phyloP scores from a whole-genome alignment of 2,797 vertebrate species.

The Australoheros facetus region DNA sequence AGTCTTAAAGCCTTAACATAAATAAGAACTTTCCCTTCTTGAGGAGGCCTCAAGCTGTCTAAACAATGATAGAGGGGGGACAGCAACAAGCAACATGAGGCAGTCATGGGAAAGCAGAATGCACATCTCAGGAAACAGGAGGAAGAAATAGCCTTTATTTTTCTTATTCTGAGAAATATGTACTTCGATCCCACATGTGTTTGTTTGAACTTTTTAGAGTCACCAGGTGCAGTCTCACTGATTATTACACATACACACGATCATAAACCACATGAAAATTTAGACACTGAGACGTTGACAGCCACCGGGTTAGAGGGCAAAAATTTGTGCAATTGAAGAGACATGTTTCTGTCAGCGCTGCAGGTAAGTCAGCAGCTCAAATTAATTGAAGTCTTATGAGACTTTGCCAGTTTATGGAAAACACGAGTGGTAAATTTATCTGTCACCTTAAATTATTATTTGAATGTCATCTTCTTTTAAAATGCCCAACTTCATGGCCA shows the following conservation, averaged over 20 bases:
- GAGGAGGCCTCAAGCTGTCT: conserved; percentile 89
- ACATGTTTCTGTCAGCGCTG: neutral
- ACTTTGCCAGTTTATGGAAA: neutral
- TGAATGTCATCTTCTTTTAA: neutral
- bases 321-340: neutral
- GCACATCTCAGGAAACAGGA: conserved; percentile 60
- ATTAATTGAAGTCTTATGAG: neutral
- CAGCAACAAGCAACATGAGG: conserved; percentile 84
- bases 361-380: conserved; percentile 2
- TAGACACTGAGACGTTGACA: neutral
- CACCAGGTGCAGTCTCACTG: conserved; percentile 79
- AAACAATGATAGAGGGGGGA: conserved; percentile 84
- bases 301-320: neutral
- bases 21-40: conserved; percentile 84
- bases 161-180: conserved; percentile 82
- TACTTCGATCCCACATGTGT: conserved; percentile 82
- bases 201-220: conserved; percentile 81
- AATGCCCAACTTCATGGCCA: neutral
- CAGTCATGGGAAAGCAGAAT: conserved; percentile 87
- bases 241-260: conserved; percentile 46
- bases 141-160: conserved; percentile 82
- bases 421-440: neutral
- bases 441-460: neutral
- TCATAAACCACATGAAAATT: neutral
- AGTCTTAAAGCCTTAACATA: conserved; percentile 68